Conservation (phyloP, 2,888 invertebrate genomes). For the Cetonia aurata region DNA sequence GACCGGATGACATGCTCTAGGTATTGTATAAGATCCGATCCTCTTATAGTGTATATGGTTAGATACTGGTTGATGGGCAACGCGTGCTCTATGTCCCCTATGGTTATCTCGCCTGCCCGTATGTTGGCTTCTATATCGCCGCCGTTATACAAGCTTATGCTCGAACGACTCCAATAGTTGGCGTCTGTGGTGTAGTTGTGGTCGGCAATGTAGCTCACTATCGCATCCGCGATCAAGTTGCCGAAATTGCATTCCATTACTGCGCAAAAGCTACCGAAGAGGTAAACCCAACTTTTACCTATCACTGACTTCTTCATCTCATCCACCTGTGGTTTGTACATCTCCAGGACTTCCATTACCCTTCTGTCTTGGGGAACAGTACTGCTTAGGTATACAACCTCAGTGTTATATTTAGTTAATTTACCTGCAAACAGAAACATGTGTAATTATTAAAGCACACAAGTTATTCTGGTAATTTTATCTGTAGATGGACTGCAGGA, state of each 20-base stretch:
- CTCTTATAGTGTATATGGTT: background rate
- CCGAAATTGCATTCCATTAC: constrained; percentile 85
- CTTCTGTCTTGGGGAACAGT: background rate
- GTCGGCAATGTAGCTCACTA: constrained; percentile 73
- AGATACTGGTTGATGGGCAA: background rate
- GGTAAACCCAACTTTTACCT: constrained; percentile 77
- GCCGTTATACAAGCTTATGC: constrained; percentile 81
- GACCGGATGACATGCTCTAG: background rate
- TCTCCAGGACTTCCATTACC: background rate
- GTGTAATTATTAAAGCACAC: too few species aligned
- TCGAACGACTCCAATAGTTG: constrained; percentile 79
- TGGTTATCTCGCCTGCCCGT: background rate
- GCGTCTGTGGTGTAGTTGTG: constrained; percentile 62
- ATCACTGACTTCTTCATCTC: constrained; percentile 62
- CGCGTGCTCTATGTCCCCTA: background rate
- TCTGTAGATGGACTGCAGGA: too few species aligned
- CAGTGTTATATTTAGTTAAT: background rate
- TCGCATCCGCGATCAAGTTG: constrained; percentile 82
- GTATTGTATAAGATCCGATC: background rate
- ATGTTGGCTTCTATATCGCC: constrained; percentile 76
- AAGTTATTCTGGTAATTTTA: too few species aligned
- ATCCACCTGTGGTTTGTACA: constrained; percentile 46
- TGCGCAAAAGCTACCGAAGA: constrained; percentile 79
- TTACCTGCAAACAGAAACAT: background rate
- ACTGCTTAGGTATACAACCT: background rate